Conservation (phyloP, 1,140 invertebrate species). For the Odontomachus brunneus region DNA sequence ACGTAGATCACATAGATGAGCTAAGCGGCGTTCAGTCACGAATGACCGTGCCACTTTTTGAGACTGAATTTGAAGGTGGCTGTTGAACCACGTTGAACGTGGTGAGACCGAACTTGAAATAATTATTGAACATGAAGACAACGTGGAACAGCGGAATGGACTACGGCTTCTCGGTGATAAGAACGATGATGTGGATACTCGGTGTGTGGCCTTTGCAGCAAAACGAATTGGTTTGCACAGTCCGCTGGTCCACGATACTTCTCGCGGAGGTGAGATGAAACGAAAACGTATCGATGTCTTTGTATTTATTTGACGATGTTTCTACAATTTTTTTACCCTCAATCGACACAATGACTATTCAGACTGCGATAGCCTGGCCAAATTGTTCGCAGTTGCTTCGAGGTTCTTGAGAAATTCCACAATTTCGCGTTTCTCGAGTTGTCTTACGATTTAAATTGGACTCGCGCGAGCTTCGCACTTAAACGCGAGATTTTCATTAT, state of each 20-base stretch:
- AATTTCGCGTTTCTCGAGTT: no score
- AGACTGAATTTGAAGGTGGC: neutral
- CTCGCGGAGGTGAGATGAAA: slow-evolving; percentile 20
- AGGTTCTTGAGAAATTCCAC: no score
- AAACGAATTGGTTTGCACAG: slow-evolving; percentile 7
- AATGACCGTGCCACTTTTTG: neutral
- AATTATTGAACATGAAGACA: neutral
- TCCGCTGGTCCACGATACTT: slow-evolving; percentile 31
- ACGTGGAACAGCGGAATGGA: slow-evolving; percentile 42
- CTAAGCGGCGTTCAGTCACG: slow-evolving; percentile 2
- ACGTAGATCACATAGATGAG: no score
- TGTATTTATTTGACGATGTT: no score
- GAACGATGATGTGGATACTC: slow-evolving; percentile 21
- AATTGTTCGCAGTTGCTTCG: no score
- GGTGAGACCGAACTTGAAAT: neutral
- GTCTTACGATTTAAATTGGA: no score
- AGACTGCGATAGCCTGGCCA: no score
- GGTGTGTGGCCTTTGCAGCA: slow-evolving; percentile 42
- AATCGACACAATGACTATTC: no score
- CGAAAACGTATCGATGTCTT: no score
- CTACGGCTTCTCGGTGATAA: slow-evolving; percentile 24
- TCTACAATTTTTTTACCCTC: no score
- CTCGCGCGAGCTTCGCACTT: no score
- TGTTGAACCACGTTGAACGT: no score
- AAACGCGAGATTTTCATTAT: neutral